These are phyloP conservation scores for Synchiropus splendidus DNA, from an alignment of 2,113 vertebrate species.

Conservation along the genomic window DNA sequence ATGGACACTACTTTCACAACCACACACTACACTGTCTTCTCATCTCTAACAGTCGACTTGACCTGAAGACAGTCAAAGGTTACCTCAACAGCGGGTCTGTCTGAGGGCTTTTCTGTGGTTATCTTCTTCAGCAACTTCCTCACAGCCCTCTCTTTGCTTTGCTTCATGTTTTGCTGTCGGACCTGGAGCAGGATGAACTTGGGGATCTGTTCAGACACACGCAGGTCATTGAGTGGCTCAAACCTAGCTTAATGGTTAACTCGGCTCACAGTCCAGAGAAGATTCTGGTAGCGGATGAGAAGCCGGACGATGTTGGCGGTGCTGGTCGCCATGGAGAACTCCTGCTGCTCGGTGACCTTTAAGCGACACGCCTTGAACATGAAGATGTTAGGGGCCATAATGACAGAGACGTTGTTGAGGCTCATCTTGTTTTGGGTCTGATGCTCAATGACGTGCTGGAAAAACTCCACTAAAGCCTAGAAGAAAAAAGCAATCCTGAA, in stretches of 20 bases:
- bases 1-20: too few relatives aligned
- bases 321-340: conserved; percentile 82
- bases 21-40: too few relatives aligned
- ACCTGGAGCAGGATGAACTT: conserved; percentile 94
- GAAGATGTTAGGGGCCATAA: conserved; percentile 98
- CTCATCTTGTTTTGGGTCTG: conserved; percentile 92
- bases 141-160: conserved; percentile 74
- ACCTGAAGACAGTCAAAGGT: too few relatives aligned
- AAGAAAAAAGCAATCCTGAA: background rate
- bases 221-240: background rate
- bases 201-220: conserved; percentile 71
- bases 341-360: conserved; percentile 77
- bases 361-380: conserved; percentile 76
- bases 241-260: too few relatives aligned
- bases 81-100: conserved; percentile 38
- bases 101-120: conserved; percentile 74
- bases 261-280: conserved; percentile 91
- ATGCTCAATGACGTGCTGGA: conserved; percentile 83
- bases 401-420: conserved; percentile 85
- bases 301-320: conserved; percentile 83
- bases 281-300: conserved; percentile 83
- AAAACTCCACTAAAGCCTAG: conserved; percentile 91
- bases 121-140: conserved; percentile 94
- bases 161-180: conserved; percentile 83
- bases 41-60: too few relatives aligned